A percentile compares a stretch with the other conserved stretches of the same genome.
phyloP scores from a whole-genome alignment of 2,113 vertebrate genomes.

The Solea senegalensis region DNA sequence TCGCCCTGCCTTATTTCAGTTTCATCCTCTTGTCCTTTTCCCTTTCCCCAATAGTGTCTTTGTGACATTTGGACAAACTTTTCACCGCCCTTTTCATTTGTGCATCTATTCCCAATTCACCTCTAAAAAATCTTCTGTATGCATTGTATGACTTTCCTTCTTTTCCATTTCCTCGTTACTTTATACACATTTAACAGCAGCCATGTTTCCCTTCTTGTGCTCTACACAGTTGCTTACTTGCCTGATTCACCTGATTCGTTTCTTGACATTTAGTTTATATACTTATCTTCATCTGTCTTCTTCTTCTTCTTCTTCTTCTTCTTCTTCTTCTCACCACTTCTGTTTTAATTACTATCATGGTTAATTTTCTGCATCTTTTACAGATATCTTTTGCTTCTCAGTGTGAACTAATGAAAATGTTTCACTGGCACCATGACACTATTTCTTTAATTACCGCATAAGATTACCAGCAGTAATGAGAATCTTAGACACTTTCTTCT shows the following conservation, averaged over 20 bases:
- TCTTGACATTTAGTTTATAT: neutral
- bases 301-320: neutral
- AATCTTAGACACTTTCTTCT: neutral
- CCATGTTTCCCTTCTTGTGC: neutral
- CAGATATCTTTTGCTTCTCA: neutral
- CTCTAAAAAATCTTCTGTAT: conserved; percentile 28
- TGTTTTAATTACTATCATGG: conserved; percentile 17
- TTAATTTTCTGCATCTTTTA: neutral
- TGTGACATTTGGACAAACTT: conserved; percentile 50
- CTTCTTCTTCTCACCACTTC: neutral
- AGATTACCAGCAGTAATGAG: conserved; percentile 8
- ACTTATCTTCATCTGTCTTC: conserved; percentile 6
- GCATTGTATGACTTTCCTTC: conserved; percentile 10
- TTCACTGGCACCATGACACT: neutral
- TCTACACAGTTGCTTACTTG: neutral
- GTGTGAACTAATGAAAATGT: conserved; percentile 9
- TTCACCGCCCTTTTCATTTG: conserved; percentile 6
- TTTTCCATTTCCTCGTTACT: neutral
- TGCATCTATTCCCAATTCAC: conserved; percentile 18
- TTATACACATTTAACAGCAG: neutral
- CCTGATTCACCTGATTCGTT: neutral
- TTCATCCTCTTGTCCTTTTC: conserved; percentile 12
- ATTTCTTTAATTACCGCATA: conserved; percentile 11
- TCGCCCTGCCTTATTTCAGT: neutral
- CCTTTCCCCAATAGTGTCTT: neutral